Base-by-base conservation (phyloP, 2,888 invertebrate genomes). In the Augochlorella aurata region DNA sequence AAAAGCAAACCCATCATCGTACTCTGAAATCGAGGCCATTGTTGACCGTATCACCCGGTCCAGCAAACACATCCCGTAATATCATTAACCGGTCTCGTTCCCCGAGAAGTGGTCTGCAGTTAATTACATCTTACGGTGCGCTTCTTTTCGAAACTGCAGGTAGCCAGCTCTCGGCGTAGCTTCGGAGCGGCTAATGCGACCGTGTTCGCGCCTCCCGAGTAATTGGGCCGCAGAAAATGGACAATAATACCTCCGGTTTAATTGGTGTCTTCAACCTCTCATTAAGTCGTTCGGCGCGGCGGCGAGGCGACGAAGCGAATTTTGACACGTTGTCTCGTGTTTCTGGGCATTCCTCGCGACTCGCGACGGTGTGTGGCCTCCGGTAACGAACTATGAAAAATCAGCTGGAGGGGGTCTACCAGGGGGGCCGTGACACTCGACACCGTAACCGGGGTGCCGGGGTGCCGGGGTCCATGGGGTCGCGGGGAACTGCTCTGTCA, bases 81-180 rank as follows among this genome's bases (percentile, higher is more conserved):
- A 84, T 79, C 70, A 54, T 84, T 79, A 82, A 85, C 72, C 82
- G 79, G 79, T 84, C 82, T 75, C 82, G 50, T 84, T 82, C 73
- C 67, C 18, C 52, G 47, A 72, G 80, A 38, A 78, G 74, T 50
- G 85, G 77, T 21, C 69, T 61, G 63, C 75, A 71, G 73, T 84
- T 82, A 85, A 85, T 85, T 78, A 69, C 82, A 71, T 80, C 80
- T 69, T 74, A 77, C 38, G 79, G 63, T 72, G 79, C 72, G 71
- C 70, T 78, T 78, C 71, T 78, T 83, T 70, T 78, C 70, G 47
- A 80, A 72, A 68, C 80, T 73, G 74, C 79, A 68, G 79, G 84
- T 78, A 78, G 76, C 49, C 77, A 61, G 49, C 16, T 24, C 61
- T 61, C 61, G 61, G 8, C 29, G 2, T 77, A 54, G 63, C 69